phyloP scores from a whole-genome alignment of 2,797 vertebrate genomes.

The Spizella passerina region DNA sequence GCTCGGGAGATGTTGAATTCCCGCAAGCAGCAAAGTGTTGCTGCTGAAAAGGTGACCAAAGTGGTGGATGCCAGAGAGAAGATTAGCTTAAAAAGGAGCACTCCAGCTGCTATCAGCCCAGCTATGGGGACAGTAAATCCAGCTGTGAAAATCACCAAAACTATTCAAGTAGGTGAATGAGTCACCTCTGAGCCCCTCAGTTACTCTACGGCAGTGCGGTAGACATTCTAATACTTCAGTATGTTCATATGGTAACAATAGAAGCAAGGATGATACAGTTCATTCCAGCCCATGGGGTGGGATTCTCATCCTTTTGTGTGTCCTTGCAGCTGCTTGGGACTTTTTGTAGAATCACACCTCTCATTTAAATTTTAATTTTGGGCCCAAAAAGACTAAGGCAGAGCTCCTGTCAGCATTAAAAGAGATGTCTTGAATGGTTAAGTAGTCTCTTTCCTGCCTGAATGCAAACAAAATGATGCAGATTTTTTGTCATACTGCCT shows the following conservation, averaged over 20 bases:
- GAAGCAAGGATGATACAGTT: not conserved
- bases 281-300: not conserved
- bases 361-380: not conserved
- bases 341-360: not conserved
- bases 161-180: slow-evolving; percentile 87
- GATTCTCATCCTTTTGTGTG: not conserved
- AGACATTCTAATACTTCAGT: not conserved
- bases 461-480: not conserved
- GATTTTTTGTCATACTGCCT: not conserved
- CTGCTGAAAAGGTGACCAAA: slow-evolving; percentile 79
- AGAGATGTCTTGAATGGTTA: not conserved
- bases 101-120: slow-evolving; percentile 74
- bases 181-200: not conserved
- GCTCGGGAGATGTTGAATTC: slow-evolving; percentile 96
- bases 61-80: slow-evolving; percentile 92
- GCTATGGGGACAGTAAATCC: slow-evolving; percentile 72
- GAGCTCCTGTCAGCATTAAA: not conserved
- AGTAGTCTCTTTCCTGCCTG: not conserved
- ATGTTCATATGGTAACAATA: not conserved
- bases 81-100: slow-evolving; percentile 89
- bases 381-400: not conserved
- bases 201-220: not conserved
- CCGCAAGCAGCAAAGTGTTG: slow-evolving; percentile 82
- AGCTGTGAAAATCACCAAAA: slow-evolving; percentile 94
- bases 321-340: not conserved